Conservation (phyloP, 1,140 invertebrate species). For the Sminthurinus signatus region DNA sequence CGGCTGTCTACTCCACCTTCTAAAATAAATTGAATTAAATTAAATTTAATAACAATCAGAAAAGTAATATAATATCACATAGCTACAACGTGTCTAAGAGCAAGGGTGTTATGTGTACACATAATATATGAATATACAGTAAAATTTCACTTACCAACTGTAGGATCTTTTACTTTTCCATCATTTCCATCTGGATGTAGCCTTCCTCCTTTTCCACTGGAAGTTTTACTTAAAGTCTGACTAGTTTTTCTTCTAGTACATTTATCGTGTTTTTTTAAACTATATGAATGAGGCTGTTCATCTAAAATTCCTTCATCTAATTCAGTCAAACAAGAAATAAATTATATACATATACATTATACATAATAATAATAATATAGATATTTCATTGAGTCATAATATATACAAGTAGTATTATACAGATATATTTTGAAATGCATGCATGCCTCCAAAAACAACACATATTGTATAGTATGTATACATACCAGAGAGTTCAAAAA, state of each 20-base stretch:
- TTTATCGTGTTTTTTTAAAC: constrained; percentile 45
- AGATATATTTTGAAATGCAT: neutral
- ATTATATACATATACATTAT: neutral
- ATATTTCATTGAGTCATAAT: neutral
- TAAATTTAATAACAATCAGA: too few relatives aligned
- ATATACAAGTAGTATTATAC: neutral
- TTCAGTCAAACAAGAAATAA: neutral
- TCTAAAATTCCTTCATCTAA: constrained; percentile 50
- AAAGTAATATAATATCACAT: too few relatives aligned
- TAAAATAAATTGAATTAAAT: too few relatives aligned
- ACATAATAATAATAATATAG: neutral
- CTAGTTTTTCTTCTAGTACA: constrained; percentile 15
- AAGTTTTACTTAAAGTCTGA: constrained; percentile 14
- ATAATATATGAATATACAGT: constrained; percentile 4
- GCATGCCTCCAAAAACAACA: neutral
- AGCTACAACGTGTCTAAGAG: too few relatives aligned
- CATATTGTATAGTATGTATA: neutral
- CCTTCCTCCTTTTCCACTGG: neutral
- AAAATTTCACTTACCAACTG: neutral
- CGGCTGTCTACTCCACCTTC: too few relatives aligned
- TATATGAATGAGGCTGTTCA: constrained; percentile 53
- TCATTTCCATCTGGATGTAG: neutral
- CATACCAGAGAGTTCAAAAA: constrained; percentile 53
- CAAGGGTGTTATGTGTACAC: neutral
- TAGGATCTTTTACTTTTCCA: neutral